Conservation (phyloP, 2,113 vertebrate species). For the Myrmophylax atrothorax region DNA sequence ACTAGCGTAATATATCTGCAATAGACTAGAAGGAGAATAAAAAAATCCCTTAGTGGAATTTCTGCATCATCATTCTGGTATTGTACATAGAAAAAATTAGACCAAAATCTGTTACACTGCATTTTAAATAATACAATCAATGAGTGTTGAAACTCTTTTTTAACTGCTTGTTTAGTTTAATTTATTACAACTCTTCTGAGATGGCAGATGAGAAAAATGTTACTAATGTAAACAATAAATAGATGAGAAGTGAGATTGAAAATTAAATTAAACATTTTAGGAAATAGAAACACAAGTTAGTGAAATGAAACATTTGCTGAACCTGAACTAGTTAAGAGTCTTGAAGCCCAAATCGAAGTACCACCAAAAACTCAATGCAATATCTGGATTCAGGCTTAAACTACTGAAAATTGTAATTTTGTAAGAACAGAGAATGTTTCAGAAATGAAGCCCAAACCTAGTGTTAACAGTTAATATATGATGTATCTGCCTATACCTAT, state of each 20-base stretch:
- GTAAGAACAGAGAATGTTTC: neutral
- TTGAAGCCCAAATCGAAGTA: neutral
- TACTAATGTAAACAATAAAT: neutral
- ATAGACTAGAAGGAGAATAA: neutral
- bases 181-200: neutral
- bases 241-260: neutral
- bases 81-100: neutral
- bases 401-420: neutral
- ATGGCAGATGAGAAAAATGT: neutral
- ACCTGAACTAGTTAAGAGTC: neutral
- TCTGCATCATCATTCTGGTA: neutral
- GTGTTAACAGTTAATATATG: neutral
- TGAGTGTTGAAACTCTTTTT: neutral
- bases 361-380: accelerated
- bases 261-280: neutral
- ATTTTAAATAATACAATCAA: neutral
- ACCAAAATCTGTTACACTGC: neutral
- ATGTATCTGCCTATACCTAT: neutral
- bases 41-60: neutral
- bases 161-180: neutral
- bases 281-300: neutral
- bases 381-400: neutral
- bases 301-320: neutral
- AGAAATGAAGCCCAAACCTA: neutral
- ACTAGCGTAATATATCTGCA: neutral